A percentile compares a stretch with the other conserved stretches of the same genome.
These are phyloP conservation scores for Calyptomena viridis DNA, from an alignment of 2,113 vertebrate genomes.

Conservation along the genomic window DNA sequence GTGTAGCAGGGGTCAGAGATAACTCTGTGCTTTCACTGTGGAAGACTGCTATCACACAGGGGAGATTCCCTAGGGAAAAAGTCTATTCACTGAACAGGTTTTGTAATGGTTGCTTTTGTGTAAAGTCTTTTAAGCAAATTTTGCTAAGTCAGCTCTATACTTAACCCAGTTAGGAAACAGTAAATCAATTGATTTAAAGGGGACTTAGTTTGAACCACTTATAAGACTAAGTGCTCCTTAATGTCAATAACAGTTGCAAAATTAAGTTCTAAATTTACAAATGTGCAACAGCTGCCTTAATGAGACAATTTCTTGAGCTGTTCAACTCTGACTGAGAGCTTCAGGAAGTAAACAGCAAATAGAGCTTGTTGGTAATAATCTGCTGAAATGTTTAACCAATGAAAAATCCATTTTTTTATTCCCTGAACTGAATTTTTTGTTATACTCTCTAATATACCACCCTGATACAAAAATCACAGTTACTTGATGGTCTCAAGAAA, in stretches of 20 bases:
- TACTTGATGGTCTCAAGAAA: neutral
- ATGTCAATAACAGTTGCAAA: neutral
- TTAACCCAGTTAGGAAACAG: neutral
- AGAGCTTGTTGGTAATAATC: neutral
- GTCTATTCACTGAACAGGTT: neutral
- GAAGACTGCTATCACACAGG: neutral
- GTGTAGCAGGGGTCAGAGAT: neutral
- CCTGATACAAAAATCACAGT: neutral
- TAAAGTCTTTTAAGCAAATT: neutral
- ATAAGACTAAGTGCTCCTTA: neutral
- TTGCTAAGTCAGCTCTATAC: neutral
- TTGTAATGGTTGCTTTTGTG: neutral
- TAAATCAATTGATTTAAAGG: neutral
- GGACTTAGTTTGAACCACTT: neutral
- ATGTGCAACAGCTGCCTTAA: neutral
- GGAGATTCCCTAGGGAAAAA: neutral
- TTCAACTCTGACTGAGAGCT: neutral
- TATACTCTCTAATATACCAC: neutral
- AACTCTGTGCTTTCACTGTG: neutral
- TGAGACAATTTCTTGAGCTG: neutral
- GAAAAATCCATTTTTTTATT: neutral
- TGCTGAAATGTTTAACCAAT: neutral
- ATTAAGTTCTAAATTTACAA: neutral
- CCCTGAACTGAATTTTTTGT: neutral
- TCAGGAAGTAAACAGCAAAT: neutral